Conservation (phyloP, 2,113 vertebrate species). For the Saguinus midas region DNA sequence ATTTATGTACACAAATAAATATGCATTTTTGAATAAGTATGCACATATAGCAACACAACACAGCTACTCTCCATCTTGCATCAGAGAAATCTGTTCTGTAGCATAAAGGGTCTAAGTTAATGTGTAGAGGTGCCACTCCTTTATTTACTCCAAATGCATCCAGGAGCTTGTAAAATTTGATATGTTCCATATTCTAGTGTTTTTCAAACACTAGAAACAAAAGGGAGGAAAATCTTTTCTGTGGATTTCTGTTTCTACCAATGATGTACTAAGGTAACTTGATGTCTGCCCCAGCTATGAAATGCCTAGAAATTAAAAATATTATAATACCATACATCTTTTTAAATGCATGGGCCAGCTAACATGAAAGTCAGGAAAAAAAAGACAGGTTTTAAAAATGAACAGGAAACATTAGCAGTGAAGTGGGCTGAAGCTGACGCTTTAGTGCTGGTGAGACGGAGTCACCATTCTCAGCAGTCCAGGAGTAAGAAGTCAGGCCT, state of each 20-base stretch:
- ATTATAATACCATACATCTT: neutral
- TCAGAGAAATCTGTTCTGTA: neutral
- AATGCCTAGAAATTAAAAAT: neutral
- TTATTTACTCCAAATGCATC: neutral
- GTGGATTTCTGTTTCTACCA: conserved; percentile 9
- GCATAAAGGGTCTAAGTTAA: neutral
- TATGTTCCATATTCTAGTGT: neutral
- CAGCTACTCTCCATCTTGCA: neutral
- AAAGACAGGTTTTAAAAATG: neutral
- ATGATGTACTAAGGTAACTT: neutral
- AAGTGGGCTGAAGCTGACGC: neutral
- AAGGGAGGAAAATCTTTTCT: neutral
- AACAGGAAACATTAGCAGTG: neutral
- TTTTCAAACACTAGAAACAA: neutral
- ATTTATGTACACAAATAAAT: conserved; percentile 64
- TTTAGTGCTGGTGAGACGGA: neutral
- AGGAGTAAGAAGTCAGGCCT: neutral
- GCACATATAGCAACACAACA: neutral
- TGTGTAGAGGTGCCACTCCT: neutral
- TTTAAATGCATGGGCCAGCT: neutral
- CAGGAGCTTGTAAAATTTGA: neutral
- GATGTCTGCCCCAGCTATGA: neutral
- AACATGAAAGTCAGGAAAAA: neutral
- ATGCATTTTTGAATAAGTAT: conserved; percentile 51
- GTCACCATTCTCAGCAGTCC: neutral